phyloP scores from a whole-genome alignment of 2,888 invertebrate species.

The Hirtodrosophila duncani region DNA sequence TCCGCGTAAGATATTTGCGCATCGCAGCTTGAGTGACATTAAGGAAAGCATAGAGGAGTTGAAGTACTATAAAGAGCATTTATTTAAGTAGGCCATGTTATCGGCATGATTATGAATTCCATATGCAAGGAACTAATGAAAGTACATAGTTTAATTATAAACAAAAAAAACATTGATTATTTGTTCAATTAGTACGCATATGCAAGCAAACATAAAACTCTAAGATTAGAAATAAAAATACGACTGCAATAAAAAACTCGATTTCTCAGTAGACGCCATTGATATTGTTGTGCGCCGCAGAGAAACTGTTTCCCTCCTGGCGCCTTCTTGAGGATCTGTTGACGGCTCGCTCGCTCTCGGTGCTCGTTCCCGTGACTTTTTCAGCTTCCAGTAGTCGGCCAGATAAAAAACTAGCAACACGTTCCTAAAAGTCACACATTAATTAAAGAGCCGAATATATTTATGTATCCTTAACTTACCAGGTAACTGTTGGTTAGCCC shows the following conservation, averaged over 20 bases:
- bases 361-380: constrained; percentile 80
- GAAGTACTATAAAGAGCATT: constrained; percentile 85
- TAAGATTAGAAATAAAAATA: constrained; percentile 74
- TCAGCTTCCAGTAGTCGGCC: constrained; percentile 83
- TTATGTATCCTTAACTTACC: constrained; percentile 44
- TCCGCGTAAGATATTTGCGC: constrained; percentile 83
- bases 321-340: constrained; percentile 55
- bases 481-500: constrained; percentile 71
- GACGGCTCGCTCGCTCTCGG: constrained; percentile 43
- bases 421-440: constrained; percentile 79
- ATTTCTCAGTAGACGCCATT: constrained; percentile 78
- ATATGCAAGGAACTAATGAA: neutral
- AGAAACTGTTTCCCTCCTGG: constrained; percentile 63
- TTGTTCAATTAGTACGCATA: constrained; percentile 55
- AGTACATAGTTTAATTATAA: too few relatives aligned
- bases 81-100: constrained; percentile 82
- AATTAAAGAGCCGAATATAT: neutral
- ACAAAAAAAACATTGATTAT: constrained; percentile 20
- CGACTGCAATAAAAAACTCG: constrained; percentile 70
- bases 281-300: constrained; percentile 75
- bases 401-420: constrained; percentile 83
- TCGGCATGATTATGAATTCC: too few relatives aligned
- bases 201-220: constrained; percentile 71
- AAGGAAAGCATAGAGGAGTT: constrained; percentile 91
- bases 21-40: constrained; percentile 90